Evolutionary conservation across 2,888 invertebrate genomes (phyloP), one percentile per base, ranked within the genome.

Genomic region (Lapara coniferarum): DNA sequence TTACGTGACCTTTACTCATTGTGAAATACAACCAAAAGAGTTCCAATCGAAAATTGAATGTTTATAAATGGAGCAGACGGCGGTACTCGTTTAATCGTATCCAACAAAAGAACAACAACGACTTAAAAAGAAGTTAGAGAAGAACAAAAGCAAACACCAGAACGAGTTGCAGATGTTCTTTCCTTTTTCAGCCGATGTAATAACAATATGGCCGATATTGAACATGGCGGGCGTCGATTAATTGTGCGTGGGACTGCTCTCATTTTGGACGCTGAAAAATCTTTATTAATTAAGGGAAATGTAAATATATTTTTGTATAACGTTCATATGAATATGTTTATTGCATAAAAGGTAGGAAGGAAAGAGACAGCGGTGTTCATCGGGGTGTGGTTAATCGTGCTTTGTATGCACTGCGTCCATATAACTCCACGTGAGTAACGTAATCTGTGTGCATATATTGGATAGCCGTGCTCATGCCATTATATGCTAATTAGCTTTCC

Each of bases 311-410:
- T 63, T 12, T 53, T 52, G 16, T 69, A 44, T 25, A 66, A 69
- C 46, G 46, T 55, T 46, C 25, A 63, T 30, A 66, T 57, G 49
- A 30, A 16, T 37, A 66, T 49, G 16, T 53, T 55, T 68, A 70
- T 56, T 73, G 72, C 73, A 74, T 77, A 75, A 69, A 70, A 71
- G 76, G 75, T 76, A 85, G 77, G 87, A 84, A 82, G 73, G 84
- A 89, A 77, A 83, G 89, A 88, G 89, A 89, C 75, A 13, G 49
- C 14, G 78, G 83, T 78, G 75, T 76, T 83, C 85, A 85, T 86
- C 86, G 82, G 91, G 92, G 91, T 92, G 92, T 89, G 92, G 90
- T 86, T 89, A 88, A 87, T 86, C 87, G 85, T 86, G 87, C 86
- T 91, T 86, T 87, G 85, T 89, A 89, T 89, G 87, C 89, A 84